Conservation (phyloP, 2,888 invertebrate genomes). For the Tillus elongatus region DNA sequence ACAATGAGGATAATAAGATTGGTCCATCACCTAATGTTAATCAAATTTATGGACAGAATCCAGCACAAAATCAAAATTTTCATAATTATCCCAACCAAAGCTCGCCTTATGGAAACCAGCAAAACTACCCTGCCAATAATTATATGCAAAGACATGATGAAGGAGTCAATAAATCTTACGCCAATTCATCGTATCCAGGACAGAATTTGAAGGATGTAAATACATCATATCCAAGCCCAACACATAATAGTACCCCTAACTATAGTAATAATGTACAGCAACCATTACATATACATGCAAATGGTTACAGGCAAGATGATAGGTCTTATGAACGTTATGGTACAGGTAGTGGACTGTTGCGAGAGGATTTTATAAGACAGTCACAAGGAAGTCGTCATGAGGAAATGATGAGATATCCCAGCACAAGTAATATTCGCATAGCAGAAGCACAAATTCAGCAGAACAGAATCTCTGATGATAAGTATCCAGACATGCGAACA, state of each 20-base stretch:
- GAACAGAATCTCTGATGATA: constrained; percentile 27
- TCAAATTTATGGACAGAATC: constrained; percentile 21
- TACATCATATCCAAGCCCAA: constrained; percentile 32
- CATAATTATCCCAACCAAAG: constrained; percentile 20
- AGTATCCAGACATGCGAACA: constrained; percentile 33
- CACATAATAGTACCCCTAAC: constrained; percentile 24
- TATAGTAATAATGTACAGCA: constrained; percentile 27
- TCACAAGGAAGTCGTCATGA: constrained; percentile 33
- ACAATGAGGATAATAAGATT: constrained; percentile 26
- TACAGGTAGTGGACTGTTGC: constrained; percentile 28
- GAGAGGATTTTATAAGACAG: constrained; percentile 37
- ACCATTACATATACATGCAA: constrained; percentile 30
- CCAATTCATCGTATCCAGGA: constrained; percentile 12
- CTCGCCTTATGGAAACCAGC: constrained; percentile 9
- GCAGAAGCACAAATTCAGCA: constrained; percentile 32
- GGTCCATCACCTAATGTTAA: constrained; percentile 33
- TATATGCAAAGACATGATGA: constrained; percentile 20
- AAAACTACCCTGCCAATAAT: constrained; percentile 17
- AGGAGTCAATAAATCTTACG: constrained; percentile 17
- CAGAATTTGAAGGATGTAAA: constrained; percentile 17
- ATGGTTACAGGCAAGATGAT: constrained; percentile 26
- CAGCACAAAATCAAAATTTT: constrained; percentile 8
- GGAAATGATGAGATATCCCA: constrained; percentile 35
- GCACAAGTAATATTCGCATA: constrained; percentile 31
- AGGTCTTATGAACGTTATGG: constrained; percentile 32